Conservation (phyloP, 2,113 vertebrate genomes). For the Microtus richardsoni region DNA sequence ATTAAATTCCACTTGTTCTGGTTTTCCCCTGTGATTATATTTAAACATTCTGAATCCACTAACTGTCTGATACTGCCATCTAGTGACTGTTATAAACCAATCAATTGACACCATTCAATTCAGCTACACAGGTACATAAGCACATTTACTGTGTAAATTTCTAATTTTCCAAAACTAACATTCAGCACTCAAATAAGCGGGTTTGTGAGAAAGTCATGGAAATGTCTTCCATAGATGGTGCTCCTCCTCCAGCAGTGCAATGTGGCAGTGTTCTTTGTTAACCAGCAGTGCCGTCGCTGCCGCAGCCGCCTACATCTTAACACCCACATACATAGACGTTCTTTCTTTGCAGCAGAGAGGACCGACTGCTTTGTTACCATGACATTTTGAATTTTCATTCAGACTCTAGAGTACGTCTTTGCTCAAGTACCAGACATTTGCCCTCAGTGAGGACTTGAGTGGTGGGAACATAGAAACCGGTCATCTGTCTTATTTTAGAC, state of each 20-base stretch:
- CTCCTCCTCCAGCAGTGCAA: neutral
- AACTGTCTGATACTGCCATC: constrained; percentile 55
- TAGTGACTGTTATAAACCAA: constrained; percentile 44
- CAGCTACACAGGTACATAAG: neutral
- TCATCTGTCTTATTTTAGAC: neutral
- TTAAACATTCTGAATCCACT: neutral
- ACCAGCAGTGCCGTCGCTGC: neutral
- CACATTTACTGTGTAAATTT: neutral
- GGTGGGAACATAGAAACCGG: neutral
- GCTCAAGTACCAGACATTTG: neutral
- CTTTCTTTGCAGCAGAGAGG: neutral
- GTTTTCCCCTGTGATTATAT: neutral
- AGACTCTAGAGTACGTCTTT: neutral
- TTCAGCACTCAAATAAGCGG: neutral
- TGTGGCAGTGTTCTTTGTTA: neutral
- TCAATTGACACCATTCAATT: neutral
- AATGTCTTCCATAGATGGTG: neutral
- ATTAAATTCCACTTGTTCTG: neutral
- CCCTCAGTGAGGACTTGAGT: neutral
- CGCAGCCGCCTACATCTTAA: neutral
- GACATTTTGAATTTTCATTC: neutral
- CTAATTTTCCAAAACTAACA: neutral
- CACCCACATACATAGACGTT: neutral
- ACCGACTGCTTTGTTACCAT: neutral
- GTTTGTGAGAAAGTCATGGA: neutral